Base-by-base conservation (phyloP, 2,888 invertebrate genomes). In the Nomada ruficornis region DNA sequence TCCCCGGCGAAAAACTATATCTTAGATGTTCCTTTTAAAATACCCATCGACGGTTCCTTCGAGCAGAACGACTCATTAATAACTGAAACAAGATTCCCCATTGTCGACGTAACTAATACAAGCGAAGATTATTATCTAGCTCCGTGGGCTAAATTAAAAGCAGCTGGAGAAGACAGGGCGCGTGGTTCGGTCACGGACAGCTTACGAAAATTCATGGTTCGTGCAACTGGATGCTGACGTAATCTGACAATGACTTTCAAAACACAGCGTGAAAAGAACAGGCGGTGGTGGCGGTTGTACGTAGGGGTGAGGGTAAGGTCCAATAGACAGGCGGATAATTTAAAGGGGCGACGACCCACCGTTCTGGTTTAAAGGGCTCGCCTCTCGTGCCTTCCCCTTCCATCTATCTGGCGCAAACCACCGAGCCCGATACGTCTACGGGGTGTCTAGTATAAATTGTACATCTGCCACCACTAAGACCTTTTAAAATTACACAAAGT, bases 321-420 rank as follows among this genome's bases (percentile, higher is more conserved):
- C 78, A 77, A 83, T 81, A 69, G 75, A 80, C 86, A 77, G 63
- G 77, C 64, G 77, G 73, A 79, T 86, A 86, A 86, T 91, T 92
- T 91, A 91, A 92, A 90, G 90, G 92, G 91, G 90, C 92, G 89
- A 91, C 90, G 92, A 93, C 89, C 91, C 91, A 89, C 86, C 65
- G 83, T 77, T 83, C 86, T 84, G 86, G 85, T 92, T 92, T 92
- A 92, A 96, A 96, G 86, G 96, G 94, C 94, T 94, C 94, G 79
- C 44, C 75, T 62, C 76, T 80, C 62, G 57, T 63, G 44, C 18
- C 50, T 60, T n/a, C 65, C 55, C 59, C 64, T 64, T 47, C 77
- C 63, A 42, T 15, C 67, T 29, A 23, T 29, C 54, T 65, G 23
- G 23, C 64, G 50, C 47, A 86, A 84, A 59, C 80, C 80, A 54